phyloP scores from a whole-genome alignment of 2,797 vertebrate genomes.

The Huso huso region DNA sequence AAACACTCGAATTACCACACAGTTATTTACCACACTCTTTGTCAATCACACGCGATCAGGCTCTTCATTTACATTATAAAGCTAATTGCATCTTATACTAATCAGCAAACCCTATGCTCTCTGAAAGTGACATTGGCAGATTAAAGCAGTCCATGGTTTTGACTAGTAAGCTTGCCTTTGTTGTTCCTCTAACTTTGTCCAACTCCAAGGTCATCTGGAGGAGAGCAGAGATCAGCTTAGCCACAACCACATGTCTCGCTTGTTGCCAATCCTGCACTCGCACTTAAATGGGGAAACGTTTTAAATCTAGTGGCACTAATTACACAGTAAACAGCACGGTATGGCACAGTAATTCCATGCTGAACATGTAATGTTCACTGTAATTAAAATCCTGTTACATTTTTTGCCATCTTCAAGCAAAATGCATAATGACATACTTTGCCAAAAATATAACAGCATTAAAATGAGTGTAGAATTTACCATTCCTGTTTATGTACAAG shows the following conservation, averaged over 20 bases:
- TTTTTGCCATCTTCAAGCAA: constrained; percentile 60
- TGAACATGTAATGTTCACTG: constrained; percentile 44
- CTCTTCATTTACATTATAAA: constrained; percentile 68
- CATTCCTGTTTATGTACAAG: constrained; percentile 48
- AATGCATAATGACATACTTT: constrained; percentile 59
- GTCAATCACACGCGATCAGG: constrained; percentile 72
- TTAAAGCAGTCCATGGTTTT: constrained; percentile 57
- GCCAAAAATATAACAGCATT: constrained; percentile 63
- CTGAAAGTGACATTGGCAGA: constrained; percentile 77
- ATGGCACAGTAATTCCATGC: constrained; percentile 42
- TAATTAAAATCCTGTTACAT: constrained; percentile 65
- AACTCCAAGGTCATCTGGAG: too few relatives aligned
- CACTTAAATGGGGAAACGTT: constrained; percentile 53
- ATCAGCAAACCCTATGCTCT: constrained; percentile 77
- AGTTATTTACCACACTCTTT: constrained; percentile 75
- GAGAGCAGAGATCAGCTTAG: too few relatives aligned
- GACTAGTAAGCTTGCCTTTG: constrained; percentile 61
- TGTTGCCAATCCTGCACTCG: constrained; percentile 36
- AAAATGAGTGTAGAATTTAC: constrained; percentile 26
- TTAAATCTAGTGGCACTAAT: constrained; percentile 63
- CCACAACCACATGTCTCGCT: too few relatives aligned
- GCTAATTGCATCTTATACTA: constrained; percentile 80
- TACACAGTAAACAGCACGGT: constrained; percentile 52
- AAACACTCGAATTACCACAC: constrained; percentile 69
- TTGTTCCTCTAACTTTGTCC: constrained; percentile 53